Base-by-base conservation (phyloP, 2,888 invertebrate genomes). In the Ferdinandea cuprea region DNA sequence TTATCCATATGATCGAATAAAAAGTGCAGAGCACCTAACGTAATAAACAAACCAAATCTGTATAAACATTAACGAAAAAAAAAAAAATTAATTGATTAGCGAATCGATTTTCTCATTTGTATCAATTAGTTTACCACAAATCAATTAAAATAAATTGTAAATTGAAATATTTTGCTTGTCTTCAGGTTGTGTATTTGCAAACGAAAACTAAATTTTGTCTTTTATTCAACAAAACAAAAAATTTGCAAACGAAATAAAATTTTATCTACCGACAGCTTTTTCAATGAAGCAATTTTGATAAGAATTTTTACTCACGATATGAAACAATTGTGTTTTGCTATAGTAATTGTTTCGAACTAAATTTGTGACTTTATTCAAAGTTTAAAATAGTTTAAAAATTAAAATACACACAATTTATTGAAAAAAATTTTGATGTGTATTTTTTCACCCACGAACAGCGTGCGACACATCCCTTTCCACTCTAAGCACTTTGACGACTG, bases 201-300 rank as follows among this genome's bases (percentile, higher is more conserved):
- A 61, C 15, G 19, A 28, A 74, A 32, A 28, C 42, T 35, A 48
- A 54, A 19, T 65, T 44, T 0, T 15, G 11, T 19, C 52, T 69
- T 71, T 58, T 72, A n/a, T 63, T 58, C 25, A 83, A 77, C 68
- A 83, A 58, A 68, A 61, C 25, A 25, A 25, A 73, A 83, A 66
- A 73, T 83, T 78, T 5, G 8, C 68, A 78, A 46, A 73, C 78
- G 56, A 54, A 68, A 77, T 35, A 54, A 59, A 76, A 66, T 58
- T 77, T 68, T 68, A 17, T 50, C 32, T 48, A 58, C 54, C 73
- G 83, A 73, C 68, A 83, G 30, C 35, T 68, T 83, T 73, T 77
- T 13, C 73, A 52, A 30, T 61, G 77, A 61, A 52, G 52, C 21
- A 61, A 44, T 44, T 52, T 46, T 28, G 63, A 56, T 50, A 13